Evolutionary conservation across 1,140 invertebrate genomes (phyloP).

Genomic region (Sarcophaga bullata): DNA sequence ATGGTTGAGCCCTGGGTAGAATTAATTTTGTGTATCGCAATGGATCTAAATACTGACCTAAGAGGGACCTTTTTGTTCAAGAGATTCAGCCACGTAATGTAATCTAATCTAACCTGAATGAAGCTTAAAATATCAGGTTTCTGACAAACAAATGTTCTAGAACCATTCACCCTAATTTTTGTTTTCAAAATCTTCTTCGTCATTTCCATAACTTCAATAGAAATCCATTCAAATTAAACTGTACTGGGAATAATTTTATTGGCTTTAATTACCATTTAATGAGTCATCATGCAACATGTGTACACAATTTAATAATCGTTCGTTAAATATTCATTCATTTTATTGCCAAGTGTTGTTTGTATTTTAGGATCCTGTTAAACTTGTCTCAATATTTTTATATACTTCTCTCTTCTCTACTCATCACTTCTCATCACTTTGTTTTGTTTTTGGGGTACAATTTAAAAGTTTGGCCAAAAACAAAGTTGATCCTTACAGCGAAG

Average conservation of each 20-base stretch:
- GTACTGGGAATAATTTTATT: background rate
- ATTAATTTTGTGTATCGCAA: no score
- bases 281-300: background rate
- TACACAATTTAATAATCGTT: conserved; percentile 7
- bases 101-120: no score
- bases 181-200: no score
- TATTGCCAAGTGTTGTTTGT: conserved; percentile 15
- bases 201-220: no score
- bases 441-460: background rate
- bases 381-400: conserved; percentile 16
- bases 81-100: no score
- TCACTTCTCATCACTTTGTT: background rate
- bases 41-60: no score
- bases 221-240: no score
- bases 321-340: conserved; percentile 36
- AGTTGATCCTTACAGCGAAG: background rate
- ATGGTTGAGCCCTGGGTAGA: no score
- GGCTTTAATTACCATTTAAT: conserved; percentile 28
- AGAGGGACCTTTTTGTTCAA: no score
- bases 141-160: no score
- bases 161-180: no score
- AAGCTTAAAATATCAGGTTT: no score
- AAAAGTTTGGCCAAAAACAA: background rate
- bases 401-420: background rate
- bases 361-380: conserved; percentile 2